Percentiles rank a stretch among this genome's conserved stretches.
These are phyloP conservation scores for Dendroctonus ponderosae DNA, from an alignment of 1,140 invertebrate species.

Conservation along the genomic window DNA sequence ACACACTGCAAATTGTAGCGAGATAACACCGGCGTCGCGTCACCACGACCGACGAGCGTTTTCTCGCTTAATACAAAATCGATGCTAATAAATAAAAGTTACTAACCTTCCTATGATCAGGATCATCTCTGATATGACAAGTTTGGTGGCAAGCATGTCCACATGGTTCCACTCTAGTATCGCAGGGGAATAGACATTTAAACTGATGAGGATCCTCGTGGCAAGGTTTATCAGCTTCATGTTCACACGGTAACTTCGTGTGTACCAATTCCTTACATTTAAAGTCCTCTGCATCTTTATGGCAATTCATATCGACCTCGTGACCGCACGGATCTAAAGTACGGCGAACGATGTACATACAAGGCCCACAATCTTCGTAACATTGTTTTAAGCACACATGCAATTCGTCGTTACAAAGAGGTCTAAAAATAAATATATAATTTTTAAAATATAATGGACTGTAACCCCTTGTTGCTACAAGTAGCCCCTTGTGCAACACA, in stretches of 20 bases:
- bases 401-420: conserved; percentile 49
- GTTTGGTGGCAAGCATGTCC: conserved; percentile 53
- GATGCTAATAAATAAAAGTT: not conserved
- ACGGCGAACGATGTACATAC: conserved; percentile 49
- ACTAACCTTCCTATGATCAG: conserved; percentile 52
- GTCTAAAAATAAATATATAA: conserved; percentile 35
- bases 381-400: conserved; percentile 56
- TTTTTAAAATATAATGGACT: not conserved
- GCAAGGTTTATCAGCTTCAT: conserved; percentile 52
- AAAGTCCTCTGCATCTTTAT: conserved; percentile 43
- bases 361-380: conserved; percentile 52
- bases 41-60: too few species aligned
- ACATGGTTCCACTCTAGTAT: conserved; percentile 52
- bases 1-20: too few species aligned
- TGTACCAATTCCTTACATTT: conserved; percentile 47
- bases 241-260: conserved; percentile 53
- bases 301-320: conserved; percentile 47
- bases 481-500: too few species aligned
- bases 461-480: too few species aligned
- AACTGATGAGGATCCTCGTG: conserved; percentile 43
- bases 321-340: conserved; percentile 54
- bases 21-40: too few species aligned
- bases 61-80: too few species aligned
- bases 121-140: conserved; percentile 55
- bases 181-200: conserved; percentile 51